Percentiles rank a stretch among this genome's conserved stretches.
These are phyloP conservation scores for Myopa tessellatipennis DNA, from an alignment of 2,888 invertebrate species.

Conservation along the genomic window DNA sequence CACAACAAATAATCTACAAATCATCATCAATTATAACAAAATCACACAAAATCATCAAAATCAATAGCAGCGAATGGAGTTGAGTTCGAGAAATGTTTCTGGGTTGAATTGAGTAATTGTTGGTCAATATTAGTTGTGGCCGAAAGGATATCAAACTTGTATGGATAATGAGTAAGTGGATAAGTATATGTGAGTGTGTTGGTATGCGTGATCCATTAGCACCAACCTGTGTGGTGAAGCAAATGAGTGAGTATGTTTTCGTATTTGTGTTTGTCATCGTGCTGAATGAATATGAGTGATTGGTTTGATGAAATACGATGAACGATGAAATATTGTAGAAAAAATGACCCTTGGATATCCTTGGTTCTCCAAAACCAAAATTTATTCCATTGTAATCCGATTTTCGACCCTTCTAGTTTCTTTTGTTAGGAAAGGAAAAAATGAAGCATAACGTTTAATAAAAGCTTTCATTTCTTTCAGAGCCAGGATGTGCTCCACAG, in stretches of 20 bases:
- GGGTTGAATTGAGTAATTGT: conserved; percentile 29
- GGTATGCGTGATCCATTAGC: conserved; percentile 18
- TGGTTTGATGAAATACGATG: conserved; percentile 55
- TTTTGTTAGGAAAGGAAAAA: not conserved
- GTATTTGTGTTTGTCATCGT: conserved; percentile 32
- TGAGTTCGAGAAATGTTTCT: conserved; percentile 14
- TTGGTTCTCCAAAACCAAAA: no score
- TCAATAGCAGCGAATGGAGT: conserved; percentile 26
- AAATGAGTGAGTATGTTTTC: conserved; percentile 1
- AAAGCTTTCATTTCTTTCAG: conserved; percentile 61
- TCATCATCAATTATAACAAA: conserved; percentile 55
- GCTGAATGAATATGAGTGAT: conserved; percentile 53
- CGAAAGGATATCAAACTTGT: conserved; percentile 20
- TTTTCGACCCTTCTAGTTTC: no score
- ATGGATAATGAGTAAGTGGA: not conserved
- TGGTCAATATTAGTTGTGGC: conserved; percentile 40
- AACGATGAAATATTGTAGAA: conserved; percentile 44
- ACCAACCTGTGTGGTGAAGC: conserved; percentile 17
- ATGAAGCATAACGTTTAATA: conserved; percentile 51
- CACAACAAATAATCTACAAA: conserved; percentile 59
- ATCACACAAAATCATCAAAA: conserved; percentile 37
- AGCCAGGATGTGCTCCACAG: conserved; percentile 47
- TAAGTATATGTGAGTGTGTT: conserved; percentile 6
- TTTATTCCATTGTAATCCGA: no score
- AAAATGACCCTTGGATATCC: not conserved